A percentile compares a stretch with the other conserved stretches of the same genome.
phyloP scores from a whole-genome alignment of 2,797 vertebrate species.

The Pteronotus mesoamericanus region DNA sequence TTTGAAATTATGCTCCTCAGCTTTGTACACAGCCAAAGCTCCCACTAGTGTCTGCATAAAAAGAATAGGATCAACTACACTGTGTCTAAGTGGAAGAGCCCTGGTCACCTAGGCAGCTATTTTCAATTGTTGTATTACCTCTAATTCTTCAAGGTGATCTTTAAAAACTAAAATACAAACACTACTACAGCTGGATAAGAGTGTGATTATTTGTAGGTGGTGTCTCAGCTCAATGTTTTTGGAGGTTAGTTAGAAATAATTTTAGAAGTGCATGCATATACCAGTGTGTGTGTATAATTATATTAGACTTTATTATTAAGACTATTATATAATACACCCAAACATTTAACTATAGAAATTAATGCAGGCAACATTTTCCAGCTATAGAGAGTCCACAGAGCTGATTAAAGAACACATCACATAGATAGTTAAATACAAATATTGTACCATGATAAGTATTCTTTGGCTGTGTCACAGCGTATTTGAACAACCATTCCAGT shows the following conservation, averaged over 20 bases:
- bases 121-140: constrained; percentile 33
- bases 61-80: not conserved
- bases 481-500: not conserved
- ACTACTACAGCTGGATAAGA: not conserved
- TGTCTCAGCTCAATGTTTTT: not conserved
- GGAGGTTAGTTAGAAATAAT: not conserved
- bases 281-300: fast-evolving
- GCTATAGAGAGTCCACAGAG: not conserved
- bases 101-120: not conserved
- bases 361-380: not conserved
- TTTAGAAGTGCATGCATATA: not conserved
- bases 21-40: not conserved
- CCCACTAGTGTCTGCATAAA: not conserved
- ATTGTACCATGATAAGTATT: not conserved
- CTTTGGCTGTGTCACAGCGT: not conserved
- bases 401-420: not conserved
- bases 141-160: constrained; percentile 8
- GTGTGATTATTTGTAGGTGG: not conserved
- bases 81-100: not conserved
- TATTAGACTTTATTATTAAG: not conserved
- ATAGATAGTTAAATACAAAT: not conserved
- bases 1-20: constrained; percentile 32
- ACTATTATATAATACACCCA: not conserved
- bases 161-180: constrained; percentile 14
- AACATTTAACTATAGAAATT: not conserved